These are phyloP conservation scores for Ceyx margarethae DNA, from an alignment of 2,113 vertebrate genomes.

Conservation along the genomic window DNA sequence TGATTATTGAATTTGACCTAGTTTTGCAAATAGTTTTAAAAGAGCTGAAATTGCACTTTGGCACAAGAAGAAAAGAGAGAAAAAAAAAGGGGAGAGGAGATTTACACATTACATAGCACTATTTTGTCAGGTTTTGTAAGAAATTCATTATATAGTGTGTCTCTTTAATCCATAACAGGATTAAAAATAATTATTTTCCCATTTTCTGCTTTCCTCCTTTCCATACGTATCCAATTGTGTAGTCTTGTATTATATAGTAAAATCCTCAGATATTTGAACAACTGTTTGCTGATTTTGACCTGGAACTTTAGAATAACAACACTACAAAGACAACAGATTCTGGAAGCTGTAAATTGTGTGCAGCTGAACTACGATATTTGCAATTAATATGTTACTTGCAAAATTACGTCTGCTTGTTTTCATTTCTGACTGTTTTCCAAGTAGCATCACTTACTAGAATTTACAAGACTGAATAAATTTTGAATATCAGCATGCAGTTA, in stretches of 20 bases:
- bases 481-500: not conserved
- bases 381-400: conserved; percentile 42
- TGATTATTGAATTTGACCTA: not conserved
- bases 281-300: conserved; percentile 53
- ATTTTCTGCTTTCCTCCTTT: conserved; percentile 12
- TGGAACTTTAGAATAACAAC: conserved; percentile 24
- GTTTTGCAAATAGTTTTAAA: conserved; percentile 27
- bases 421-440: conserved; percentile 12
- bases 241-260: conserved; percentile 53
- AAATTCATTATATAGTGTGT: not conserved
- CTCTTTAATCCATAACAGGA: conserved; percentile 38
- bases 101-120: not conserved
- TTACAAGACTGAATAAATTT: conserved; percentile 2
- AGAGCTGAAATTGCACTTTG: not conserved
- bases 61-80: not conserved
- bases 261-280: conserved; percentile 41
- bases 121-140: not conserved
- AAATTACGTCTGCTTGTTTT: conserved; percentile 44
- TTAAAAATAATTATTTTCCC: conserved; percentile 52
- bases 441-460: not conserved
- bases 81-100: not conserved
- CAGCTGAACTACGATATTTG: conserved; percentile 33
- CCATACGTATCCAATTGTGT: conserved; percentile 5
- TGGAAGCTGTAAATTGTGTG: conserved; percentile 33
- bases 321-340: conserved; percentile 41